Percentiles rank a stretch among this genome's conserved stretches.
Evolutionary conservation across 2,113 vertebrate genomes (phyloP).

Genomic region (Cebidichthys violaceus): DNA sequence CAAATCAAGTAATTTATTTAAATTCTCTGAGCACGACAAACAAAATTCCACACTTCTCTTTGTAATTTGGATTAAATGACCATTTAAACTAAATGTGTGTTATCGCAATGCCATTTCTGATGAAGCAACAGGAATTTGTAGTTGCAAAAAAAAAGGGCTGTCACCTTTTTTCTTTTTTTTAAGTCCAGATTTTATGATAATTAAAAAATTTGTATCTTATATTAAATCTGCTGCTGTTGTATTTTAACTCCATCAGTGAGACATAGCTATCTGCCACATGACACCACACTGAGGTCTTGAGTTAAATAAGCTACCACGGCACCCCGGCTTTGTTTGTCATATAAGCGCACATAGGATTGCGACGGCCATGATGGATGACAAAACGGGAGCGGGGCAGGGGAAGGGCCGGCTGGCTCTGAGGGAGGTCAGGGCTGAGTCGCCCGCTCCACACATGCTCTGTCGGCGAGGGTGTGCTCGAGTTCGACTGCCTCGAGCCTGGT

Average conservation of each 20-base stretch:
- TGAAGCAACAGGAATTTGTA: not conserved
- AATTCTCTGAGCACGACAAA: not conserved
- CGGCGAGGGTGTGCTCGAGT: not conserved
- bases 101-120: not conserved
- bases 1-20: not conserved
- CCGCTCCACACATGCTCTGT: conserved; percentile 44
- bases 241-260: conserved; percentile 5
- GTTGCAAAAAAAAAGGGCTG: not conserved
- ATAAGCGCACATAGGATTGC: conserved; percentile 66
- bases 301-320: conserved; percentile 36
- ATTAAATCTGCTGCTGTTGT: conserved; percentile 9
- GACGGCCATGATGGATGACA: conserved; percentile 74
- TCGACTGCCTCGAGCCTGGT: not conserved
- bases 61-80: not conserved
- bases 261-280: conserved; percentile 9
- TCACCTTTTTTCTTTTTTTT: not conserved
- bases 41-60: not conserved
- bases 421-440: conserved; percentile 56
- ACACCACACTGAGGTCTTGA: conserved; percentile 20
- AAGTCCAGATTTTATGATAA: not conserved
- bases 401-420: conserved; percentile 21
- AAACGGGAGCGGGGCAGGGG: conserved; percentile 38
- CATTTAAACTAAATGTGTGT: not conserved
- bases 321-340: conserved; percentile 64
- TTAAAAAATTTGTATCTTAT: not conserved